Base-by-base conservation (phyloP, 2,888 invertebrate genomes). In the Scrobipalpa costella region DNA sequence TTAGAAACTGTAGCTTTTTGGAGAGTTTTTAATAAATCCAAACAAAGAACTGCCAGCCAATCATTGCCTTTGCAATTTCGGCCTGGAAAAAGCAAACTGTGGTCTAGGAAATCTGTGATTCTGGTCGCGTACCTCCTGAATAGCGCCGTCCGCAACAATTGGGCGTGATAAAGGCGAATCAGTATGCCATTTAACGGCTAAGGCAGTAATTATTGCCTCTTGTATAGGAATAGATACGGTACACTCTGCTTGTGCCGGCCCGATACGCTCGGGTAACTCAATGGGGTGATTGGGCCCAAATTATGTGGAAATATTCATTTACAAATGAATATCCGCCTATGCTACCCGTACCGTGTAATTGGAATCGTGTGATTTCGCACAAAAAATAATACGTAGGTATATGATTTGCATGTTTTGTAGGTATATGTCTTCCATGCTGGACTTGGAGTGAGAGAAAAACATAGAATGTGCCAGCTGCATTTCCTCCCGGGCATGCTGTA, bases 91-190 rank as follows among this genome's bases (percentile, higher is more conserved):
- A 59, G 38, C 33, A 63, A 61, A 57, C 34, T 55, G 71, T 75
- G 69, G 66, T 73, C 72, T 71, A 69, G 70, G 74, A 76, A 76
- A 85, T 86, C 81, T 75, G 69, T 71, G 68, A 84, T 86, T 84
- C 83, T 69, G 73, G 65, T 72, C 77, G 75, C 79, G 76, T 69
- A 68, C 70, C 64, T 62, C 63, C 73, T 79, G 77, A 84, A 84
- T 80, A 71, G 79, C 69, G 73, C 74, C 71, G 73, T 68, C 72
- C 69, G 78, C 80, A 78, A 85, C 82, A 85, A 84, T 84, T 70
- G 76, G 66, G 71, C 68, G 71, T 75, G 77, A 80, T 79, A 81
- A 76, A 76, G 75, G 73, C 70, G 75, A 79, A 80, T 82, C 76
- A 72, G 74, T 74, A 74, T 75, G 73, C 78, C 74, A 74, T 79